phyloP scores from a whole-genome alignment of 2,113 vertebrate genomes.

The Colinus virginianus region DNA sequence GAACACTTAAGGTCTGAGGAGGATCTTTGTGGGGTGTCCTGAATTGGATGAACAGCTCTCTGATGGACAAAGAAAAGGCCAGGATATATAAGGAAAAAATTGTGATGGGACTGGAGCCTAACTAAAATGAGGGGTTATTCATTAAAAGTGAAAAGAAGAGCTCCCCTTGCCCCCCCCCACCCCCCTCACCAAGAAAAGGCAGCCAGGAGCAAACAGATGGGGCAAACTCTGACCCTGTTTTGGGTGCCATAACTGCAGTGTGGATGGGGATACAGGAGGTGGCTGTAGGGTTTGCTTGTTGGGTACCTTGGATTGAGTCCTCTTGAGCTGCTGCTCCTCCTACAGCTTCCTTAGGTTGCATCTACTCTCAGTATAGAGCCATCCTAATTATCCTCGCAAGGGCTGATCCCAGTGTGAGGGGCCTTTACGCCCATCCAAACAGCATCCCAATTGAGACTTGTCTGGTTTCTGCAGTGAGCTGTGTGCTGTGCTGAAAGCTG shows the following conservation, averaged over 20 bases:
- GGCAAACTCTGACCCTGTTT: background rate
- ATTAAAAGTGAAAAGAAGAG: constrained; percentile 6
- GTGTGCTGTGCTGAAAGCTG: constrained; percentile 55
- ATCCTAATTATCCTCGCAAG: background rate
- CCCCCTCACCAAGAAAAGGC: constrained; percentile 25
- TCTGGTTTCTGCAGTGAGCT: constrained; percentile 56
- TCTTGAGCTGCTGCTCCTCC: rapidly evolving
- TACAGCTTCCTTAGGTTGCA: rapidly evolving
- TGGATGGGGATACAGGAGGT: background rate
- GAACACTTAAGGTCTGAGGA: constrained; percentile 32
- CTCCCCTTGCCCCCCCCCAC: background rate
- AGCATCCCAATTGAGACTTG: background rate
- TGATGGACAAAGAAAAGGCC: constrained; percentile 57
- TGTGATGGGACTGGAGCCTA: background rate
- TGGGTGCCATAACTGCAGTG: rapidly evolving
- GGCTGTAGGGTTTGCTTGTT: background rate
- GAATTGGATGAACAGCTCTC: constrained; percentile 57
- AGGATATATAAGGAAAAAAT: constrained; percentile 57
- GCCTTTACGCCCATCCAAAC: background rate
- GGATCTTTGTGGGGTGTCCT: constrained; percentile 52
- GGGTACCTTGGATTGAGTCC: background rate
- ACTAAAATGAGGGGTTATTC: background rate
- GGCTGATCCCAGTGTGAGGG: background rate
- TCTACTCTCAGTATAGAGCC: background rate
- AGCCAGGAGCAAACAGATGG: constrained; percentile 18